Conservation (phyloP, 1,140 invertebrate genomes). For the Pseudomyrmex dendroicus region DNA sequence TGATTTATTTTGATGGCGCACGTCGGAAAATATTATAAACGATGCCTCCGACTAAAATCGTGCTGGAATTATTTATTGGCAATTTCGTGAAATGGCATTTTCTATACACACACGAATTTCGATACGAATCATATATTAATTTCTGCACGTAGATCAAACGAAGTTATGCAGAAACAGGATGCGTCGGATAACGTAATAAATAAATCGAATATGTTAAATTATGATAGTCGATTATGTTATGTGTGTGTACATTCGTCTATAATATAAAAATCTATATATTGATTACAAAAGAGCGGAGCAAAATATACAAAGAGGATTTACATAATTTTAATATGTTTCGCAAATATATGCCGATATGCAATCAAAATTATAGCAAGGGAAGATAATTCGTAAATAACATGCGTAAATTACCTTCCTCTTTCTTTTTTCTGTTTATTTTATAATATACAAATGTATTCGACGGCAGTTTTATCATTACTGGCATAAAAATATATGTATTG, state of each 20-base stretch:
- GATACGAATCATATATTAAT: conserved; percentile 49
- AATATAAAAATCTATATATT: conserved; percentile 36
- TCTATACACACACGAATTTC: conserved; percentile 3
- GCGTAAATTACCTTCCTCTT: conserved; percentile 10
- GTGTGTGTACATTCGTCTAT: neutral
- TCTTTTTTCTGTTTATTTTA: neutral
- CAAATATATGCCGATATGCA: conserved; percentile 13
- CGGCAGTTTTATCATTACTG: neutral
- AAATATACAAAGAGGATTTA: conserved; percentile 32
- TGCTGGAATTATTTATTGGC: conserved; percentile 50
- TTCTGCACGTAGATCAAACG: conserved; percentile 46
- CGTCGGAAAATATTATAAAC: conserved; percentile 57
- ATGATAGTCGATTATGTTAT: conserved; percentile 28
- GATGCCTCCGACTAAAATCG: conserved; percentile 30
- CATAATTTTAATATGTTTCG: conserved; percentile 16
- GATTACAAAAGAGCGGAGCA: conserved; percentile 22
- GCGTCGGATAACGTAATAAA: conserved; percentile 47
- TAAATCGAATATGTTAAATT: conserved; percentile 47
- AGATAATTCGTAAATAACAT: conserved; percentile 26
- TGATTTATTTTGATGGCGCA: conserved; percentile 53
- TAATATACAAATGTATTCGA: conserved; percentile 16
- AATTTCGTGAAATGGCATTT: conserved; percentile 48
- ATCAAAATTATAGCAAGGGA: conserved; percentile 18
- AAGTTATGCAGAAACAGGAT: conserved; percentile 38
- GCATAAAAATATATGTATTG: conserved; percentile 13